These are phyloP conservation scores for Ganaspis sp. DNA, from an alignment of 1,140 invertebrate genomes.

Conservation along the genomic window DNA sequence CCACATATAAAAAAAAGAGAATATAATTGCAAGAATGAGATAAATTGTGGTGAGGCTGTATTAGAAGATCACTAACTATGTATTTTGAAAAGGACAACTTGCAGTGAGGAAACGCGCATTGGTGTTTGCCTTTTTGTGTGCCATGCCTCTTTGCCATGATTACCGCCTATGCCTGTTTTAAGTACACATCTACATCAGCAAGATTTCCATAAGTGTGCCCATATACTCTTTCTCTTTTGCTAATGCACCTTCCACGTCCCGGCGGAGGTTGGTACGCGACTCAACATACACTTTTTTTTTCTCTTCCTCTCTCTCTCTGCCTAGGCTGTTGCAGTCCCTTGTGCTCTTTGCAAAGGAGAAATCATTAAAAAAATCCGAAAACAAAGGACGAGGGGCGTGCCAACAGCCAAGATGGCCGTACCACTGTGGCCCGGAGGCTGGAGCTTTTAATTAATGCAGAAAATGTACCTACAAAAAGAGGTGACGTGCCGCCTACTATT, in stretches of 20 bases:
- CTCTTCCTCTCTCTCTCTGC: background rate
- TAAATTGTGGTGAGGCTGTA: background rate
- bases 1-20: constrained; percentile 37
- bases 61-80: constrained; percentile 1
- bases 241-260: constrained; percentile 23
- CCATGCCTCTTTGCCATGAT: constrained; percentile 24
- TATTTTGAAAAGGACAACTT: constrained; percentile 2
- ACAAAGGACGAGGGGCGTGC: constrained; percentile 74
- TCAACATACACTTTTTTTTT: background rate
- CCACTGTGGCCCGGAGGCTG: constrained; percentile 64
- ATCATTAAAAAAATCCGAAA: constrained; percentile 72
- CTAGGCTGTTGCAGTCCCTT: constrained; percentile 30
- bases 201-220: background rate
- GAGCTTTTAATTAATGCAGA: constrained; percentile 74
- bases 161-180: constrained; percentile 3
- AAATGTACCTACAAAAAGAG: constrained; percentile 45
- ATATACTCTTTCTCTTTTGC: background rate
- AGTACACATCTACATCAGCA: background rate
- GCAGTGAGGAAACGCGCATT: constrained; percentile 13
- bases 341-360: constrained; percentile 63
- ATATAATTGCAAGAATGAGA: constrained; percentile 31
- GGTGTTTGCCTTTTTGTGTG: constrained; percentile 27
- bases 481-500: constrained; percentile 24
- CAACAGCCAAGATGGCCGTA: constrained; percentile 74
- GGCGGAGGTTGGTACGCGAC: constrained; percentile 21